Conservation (phyloP, 2,113 vertebrate species). For the Geococcyx californianus region DNA sequence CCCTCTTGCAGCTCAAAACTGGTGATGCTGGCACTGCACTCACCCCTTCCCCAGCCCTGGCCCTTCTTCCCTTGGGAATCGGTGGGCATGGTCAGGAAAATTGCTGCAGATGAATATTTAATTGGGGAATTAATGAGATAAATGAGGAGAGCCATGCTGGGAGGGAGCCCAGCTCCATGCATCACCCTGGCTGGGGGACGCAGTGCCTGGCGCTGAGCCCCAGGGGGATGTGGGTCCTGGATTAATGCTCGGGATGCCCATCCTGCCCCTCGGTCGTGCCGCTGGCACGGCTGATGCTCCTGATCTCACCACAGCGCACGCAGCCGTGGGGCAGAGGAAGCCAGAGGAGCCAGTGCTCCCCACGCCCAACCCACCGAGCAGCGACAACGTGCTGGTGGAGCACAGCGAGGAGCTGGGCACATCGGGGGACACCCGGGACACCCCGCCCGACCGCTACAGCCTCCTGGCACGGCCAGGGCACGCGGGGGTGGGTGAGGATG, state of each 20-base stretch:
- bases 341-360: neutral
- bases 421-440: neutral
- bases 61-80: neutral
- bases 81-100: neutral
- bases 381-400: constrained; percentile 33
- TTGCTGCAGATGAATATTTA: neutral
- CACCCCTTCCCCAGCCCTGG: accelerated
- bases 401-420: neutral
- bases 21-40: accelerated
- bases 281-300: neutral
- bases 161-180: neutral
- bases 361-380: neutral
- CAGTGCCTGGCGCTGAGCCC: accelerated
- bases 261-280: accelerated
- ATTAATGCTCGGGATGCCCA: accelerated
- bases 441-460: neutral
- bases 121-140: neutral
- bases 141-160: neutral
- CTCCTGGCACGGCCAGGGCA: neutral
- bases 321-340: neutral
- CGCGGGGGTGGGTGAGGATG: neutral
- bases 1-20: too few relatives aligned
- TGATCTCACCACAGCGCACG: neutral
- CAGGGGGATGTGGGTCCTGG: accelerated
- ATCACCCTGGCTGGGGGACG: neutral